These are phyloP conservation scores for Eupithecia exiguata DNA, from an alignment of 2,888 invertebrate genomes.

Conservation along the genomic window DNA sequence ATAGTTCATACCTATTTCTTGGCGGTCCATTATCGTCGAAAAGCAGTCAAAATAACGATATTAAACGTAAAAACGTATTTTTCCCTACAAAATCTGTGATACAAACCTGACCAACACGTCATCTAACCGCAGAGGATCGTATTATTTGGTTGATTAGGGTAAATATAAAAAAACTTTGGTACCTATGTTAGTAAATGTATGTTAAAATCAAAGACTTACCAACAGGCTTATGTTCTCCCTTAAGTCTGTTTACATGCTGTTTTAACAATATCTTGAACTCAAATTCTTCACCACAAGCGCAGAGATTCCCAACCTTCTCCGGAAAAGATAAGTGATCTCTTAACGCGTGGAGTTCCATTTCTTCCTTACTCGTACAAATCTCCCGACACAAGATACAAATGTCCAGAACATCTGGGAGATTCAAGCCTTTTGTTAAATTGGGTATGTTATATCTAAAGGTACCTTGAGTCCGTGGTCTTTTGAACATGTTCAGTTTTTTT, in stretches of 20 bases:
- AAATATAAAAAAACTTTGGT: too few relatives aligned
- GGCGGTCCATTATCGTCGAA: too few relatives aligned
- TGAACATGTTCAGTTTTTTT: background rate
- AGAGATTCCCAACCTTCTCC: slow-evolving; percentile 36
- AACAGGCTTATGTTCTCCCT: slow-evolving; percentile 43
- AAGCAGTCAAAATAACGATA: too few relatives aligned
- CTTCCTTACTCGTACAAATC: slow-evolving; percentile 46
- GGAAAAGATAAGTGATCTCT: slow-evolving; percentile 43
- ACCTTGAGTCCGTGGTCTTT: too few relatives aligned
- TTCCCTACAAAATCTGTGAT: too few relatives aligned
- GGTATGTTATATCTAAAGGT: slow-evolving; percentile 32
- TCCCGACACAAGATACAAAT: slow-evolving; percentile 65
- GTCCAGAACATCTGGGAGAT: slow-evolving; percentile 42
- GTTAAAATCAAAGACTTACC: slow-evolving; percentile 11
- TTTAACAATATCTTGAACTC: slow-evolving; percentile 59
- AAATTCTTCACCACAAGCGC: slow-evolving; percentile 61
- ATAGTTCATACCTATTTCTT: too few relatives aligned
- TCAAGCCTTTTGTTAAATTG: slow-evolving; percentile 48
- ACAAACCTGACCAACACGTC: too few relatives aligned
- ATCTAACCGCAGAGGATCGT: too few relatives aligned
- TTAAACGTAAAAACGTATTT: too few relatives aligned
- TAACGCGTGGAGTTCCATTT: slow-evolving; percentile 50
- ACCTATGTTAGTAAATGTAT: too few relatives aligned
- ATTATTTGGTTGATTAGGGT: too few relatives aligned
- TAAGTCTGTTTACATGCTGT: slow-evolving; percentile 60